These are phyloP conservation scores for Emmelina monodactyla DNA, from an alignment of 2,888 invertebrate genomes.

Conservation along the genomic window DNA sequence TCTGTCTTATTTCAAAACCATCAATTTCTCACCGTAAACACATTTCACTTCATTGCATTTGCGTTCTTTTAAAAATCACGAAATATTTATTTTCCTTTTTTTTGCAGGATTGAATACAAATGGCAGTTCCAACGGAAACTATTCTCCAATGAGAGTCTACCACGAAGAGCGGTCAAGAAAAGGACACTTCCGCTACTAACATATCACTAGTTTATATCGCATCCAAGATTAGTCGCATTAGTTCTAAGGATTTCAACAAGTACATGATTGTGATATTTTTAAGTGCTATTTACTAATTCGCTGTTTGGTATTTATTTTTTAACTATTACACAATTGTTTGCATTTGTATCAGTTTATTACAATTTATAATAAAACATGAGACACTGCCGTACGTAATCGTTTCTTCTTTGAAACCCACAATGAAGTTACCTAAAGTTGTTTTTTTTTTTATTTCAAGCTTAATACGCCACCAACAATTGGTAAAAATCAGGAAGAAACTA, in stretches of 20 bases:
- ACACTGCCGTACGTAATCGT: background rate
- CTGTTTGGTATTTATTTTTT: constrained; percentile 23
- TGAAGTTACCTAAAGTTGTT: background rate
- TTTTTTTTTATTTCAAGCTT: background rate
- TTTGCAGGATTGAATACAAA: constrained; percentile 70
- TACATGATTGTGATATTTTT: constrained; percentile 50
- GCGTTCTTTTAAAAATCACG: too few relatives aligned
- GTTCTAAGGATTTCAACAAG: constrained; percentile 17
- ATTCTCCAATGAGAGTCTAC: constrained; percentile 81
- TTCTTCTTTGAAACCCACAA: constrained; percentile 2
- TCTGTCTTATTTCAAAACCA: too few relatives aligned
- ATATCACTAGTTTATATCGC: background rate
- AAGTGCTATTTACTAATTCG: constrained; percentile 24
- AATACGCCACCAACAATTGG: too few relatives aligned
- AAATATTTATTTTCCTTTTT: constrained; percentile 7
- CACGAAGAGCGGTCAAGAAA: constrained; percentile 83
- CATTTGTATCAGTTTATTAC: constrained; percentile 24
- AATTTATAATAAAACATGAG: constrained; percentile 7
- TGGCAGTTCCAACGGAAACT: constrained; percentile 70
- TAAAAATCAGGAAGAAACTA: too few relatives aligned
- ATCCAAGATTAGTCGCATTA: background rate
- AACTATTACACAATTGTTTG: constrained; percentile 24
- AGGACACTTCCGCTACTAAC: constrained; percentile 81
- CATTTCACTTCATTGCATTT: too few relatives aligned
- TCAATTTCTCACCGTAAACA: too few relatives aligned